Base-by-base conservation (phyloP, 37 sponge, comb jelly and placozoan species). In the Aplysina aerophoba region DNA sequence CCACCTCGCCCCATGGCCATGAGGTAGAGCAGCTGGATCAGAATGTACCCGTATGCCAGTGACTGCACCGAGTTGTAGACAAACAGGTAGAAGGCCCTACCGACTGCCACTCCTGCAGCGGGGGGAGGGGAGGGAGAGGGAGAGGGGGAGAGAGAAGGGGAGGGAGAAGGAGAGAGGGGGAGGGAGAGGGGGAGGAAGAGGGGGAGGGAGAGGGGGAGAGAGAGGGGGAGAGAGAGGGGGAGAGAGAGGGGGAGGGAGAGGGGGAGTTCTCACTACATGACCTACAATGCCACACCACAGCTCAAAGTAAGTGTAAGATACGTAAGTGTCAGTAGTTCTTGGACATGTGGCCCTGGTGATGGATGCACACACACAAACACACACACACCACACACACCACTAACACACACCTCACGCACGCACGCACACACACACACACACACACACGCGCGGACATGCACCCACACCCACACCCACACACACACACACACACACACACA, bases 31-130 rank as follows among this genome's bases (percentile, higher is more conserved):
- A 44, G 50, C 50, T 44, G 50, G 6, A 44, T 44, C 50, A 44
- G 50, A 8, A 44, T 44, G 50, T 44, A 44, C 8, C 50, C 50
- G 8, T 44, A 44, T 3, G 50, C 50, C 50, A 44, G 8, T 44
- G 50, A 11, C 71, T 89, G 89, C 16, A 92, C 61, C 8, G 68
- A 58, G 67, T 92, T 92, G 79, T 92, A 92, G 15, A 83, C n/a
- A 39, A 89, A 20, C 55, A 92, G 84, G 57, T 94, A 94, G 14
- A 4, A 75, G 15, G 20, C 60, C 85, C 58, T 85, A 0, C 73
- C 30, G 74, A 59, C 41, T 0, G 65, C 79, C 39, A 75, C n/a
- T 22, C 78, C 78, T 75, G 53, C 41, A 40, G 11, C n/a, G 13
- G 27, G 63, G 27, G 13, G 12, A 17, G 59, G 59, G 17, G 59